Evolutionary conservation across 2,888 invertebrate species (phyloP).

Genomic region (Mimas tiliae): DNA sequence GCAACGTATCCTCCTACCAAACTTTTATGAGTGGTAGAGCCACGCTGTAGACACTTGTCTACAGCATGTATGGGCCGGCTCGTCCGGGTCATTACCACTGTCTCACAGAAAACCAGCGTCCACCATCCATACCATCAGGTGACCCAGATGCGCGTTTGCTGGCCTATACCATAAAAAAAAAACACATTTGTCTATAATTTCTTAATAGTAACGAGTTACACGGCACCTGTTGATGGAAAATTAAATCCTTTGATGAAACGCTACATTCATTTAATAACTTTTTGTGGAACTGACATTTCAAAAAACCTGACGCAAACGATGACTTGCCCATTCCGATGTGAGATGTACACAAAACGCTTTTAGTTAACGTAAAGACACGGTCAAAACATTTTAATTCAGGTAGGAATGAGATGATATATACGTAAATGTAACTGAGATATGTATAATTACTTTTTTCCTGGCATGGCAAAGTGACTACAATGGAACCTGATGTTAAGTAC

Average conservation of each 20-base stretch:
- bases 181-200: not conserved
- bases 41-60: too few relatives aligned
- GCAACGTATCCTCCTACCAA: too few relatives aligned
- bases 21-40: too few relatives aligned
- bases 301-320: not conserved
- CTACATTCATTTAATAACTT: not conserved
- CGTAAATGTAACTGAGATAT: too few relatives aligned
- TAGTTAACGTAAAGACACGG: not conserved
- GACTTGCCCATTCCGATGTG: constrained; percentile 4
- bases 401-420: not conserved
- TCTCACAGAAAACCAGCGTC: too few relatives aligned
- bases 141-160: too few relatives aligned
- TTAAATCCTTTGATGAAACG: not conserved
- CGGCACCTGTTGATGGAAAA: not conserved
- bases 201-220: not conserved
- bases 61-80: too few relatives aligned
- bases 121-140: too few relatives aligned
- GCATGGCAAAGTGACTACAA: too few relatives aligned
- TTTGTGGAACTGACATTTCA: not conserved
- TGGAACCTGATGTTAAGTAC: too few relatives aligned
- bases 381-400: constrained; percentile 13
- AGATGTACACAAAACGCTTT: not conserved
- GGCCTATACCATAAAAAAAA: not conserved
- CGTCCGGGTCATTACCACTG: too few relatives aligned
- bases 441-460: too few relatives aligned